phyloP scores from a whole-genome alignment of 2,888 invertebrate species.

The Acanthacorydalis orientalis region DNA sequence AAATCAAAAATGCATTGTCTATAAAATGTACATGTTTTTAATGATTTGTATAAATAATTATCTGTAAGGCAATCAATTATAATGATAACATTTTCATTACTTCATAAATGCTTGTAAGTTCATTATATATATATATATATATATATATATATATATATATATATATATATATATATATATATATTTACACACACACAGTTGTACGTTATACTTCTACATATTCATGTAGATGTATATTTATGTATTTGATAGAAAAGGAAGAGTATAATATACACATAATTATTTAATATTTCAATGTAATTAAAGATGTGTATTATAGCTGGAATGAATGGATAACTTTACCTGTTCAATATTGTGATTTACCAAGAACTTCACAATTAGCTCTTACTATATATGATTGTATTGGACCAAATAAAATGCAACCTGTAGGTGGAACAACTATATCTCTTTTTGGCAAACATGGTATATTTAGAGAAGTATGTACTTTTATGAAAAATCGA shows the following conservation, averaged over 20 bases:
- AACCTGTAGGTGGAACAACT: constrained; percentile 83
- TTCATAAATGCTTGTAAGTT: too few relatives aligned
- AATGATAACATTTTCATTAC: too few relatives aligned
- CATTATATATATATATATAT: too few relatives aligned
- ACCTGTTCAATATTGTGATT: constrained; percentile 78
- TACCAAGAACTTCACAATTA: constrained; percentile 73
- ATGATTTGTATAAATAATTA: too few relatives aligned
- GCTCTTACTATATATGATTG: constrained; percentile 86
- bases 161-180: too few relatives aligned
- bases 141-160: too few relatives aligned
- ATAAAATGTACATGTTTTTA: too few relatives aligned
- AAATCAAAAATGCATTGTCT: too few relatives aligned
- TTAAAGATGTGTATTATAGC: constrained; percentile 30
- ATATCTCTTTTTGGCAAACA: constrained; percentile 89
- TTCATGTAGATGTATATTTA: not conserved
- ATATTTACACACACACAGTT: too few relatives aligned
- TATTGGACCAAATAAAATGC: constrained; percentile 65
- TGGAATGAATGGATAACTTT: constrained; percentile 97
- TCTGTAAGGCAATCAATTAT: too few relatives aligned
- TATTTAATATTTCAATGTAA: not conserved
- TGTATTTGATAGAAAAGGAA: not conserved
- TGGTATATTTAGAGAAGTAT: constrained; percentile 72
- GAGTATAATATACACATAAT: not conserved
- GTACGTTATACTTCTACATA: too few relatives aligned
- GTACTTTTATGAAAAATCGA: constrained; percentile 2